Evolutionary conservation across 2,888 invertebrate genomes (phyloP).

Genomic region (Coenonympha arcania): DNA sequence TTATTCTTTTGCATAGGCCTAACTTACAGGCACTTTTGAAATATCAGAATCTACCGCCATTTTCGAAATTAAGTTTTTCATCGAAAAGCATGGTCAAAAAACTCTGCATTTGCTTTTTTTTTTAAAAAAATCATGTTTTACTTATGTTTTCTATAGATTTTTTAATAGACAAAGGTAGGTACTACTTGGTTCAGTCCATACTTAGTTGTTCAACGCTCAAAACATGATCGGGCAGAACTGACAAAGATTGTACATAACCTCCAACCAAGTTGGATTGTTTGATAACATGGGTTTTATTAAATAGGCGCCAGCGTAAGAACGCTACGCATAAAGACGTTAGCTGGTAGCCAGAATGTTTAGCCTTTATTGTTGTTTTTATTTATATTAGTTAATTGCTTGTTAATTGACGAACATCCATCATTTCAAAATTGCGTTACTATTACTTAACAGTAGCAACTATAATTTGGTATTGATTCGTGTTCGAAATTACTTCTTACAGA

Average conservation of each 20-base stretch:
- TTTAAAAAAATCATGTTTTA: too few relatives aligned
- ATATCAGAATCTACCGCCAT: too few relatives aligned
- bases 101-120: too few relatives aligned
- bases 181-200: too few relatives aligned
- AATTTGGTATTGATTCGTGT: background rate
- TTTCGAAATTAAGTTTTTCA: too few relatives aligned
- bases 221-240: background rate
- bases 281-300: background rate
- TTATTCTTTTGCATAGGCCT: too few relatives aligned
- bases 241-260: background rate
- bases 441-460: background rate
- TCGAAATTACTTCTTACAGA: background rate
- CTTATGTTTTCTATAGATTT: too few relatives aligned
- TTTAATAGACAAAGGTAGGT: too few relatives aligned
- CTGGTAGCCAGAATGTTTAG: background rate
- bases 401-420: background rate
- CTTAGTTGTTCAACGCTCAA: too few relatives aligned
- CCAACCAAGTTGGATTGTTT: background rate
- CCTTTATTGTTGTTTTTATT: constrained; percentile 1
- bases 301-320: constrained; percentile 2
- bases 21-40: too few relatives aligned
- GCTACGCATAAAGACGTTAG: background rate
- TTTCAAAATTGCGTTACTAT: background rate
- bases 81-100: too few relatives aligned
- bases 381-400: background rate